These are phyloP conservation scores for Oscheius sp. DNA, from an alignment of 2,888 invertebrate genomes.

Conservation along the genomic window DNA sequence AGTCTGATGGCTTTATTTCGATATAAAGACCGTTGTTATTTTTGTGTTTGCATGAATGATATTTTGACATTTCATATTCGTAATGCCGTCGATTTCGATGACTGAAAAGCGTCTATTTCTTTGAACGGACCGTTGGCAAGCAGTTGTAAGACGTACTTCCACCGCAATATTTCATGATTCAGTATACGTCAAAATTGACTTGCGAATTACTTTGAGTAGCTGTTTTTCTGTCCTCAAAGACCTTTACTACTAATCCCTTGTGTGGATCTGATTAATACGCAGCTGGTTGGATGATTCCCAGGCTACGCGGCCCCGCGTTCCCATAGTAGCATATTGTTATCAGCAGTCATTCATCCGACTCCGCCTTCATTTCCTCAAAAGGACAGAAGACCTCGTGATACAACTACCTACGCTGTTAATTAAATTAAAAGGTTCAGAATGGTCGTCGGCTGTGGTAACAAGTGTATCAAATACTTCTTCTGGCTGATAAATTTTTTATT, in stretches of 20 bases:
- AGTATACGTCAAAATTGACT: too few species aligned
- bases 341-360: slow-evolving; percentile 12
- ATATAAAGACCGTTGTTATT: too few species aligned
- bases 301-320: slow-evolving; percentile 25
- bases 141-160: too few species aligned
- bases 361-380: slow-evolving; percentile 26
- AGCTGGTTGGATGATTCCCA: slow-evolving; percentile 23
- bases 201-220: too few species aligned
- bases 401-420: neutral
- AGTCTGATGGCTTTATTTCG: too few species aligned
- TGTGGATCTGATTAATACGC: slow-evolving; percentile 21
- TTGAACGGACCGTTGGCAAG: too few species aligned
- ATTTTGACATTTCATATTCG: too few species aligned
- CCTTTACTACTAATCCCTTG: too few species aligned
- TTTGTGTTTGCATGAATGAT: too few species aligned
- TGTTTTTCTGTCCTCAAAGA: neutral
- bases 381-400: neutral
- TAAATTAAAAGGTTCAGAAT: slow-evolving; percentile 34
- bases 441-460: slow-evolving; percentile 60
- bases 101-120: too few species aligned
- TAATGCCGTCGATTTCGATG: too few species aligned
- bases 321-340: slow-evolving; percentile 32
- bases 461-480: slow-evolving; percentile 59
- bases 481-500: slow-evolving; percentile 53
- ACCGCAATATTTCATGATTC: too few species aligned